Conservation (phyloP, 2,113 vertebrate genomes). For the Ochotona princeps region DNA sequence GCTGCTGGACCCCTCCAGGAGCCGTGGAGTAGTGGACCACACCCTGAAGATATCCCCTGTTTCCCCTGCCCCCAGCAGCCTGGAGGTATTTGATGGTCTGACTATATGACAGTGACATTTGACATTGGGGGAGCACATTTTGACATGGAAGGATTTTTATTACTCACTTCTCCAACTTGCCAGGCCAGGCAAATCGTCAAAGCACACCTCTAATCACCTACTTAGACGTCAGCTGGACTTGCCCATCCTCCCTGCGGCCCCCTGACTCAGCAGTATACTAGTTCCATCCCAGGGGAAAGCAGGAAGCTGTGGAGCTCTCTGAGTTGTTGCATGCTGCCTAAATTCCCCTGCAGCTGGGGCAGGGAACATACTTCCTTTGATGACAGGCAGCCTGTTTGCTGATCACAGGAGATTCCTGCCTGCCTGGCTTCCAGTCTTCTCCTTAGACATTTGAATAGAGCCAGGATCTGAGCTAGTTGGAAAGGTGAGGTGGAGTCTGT, state of each 20-base stretch:
- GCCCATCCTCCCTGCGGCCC: not conserved
- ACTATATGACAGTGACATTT: constrained; percentile 74
- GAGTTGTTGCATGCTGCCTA: not conserved
- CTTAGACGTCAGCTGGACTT: constrained; percentile 2
- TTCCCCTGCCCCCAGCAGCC: constrained; percentile 74
- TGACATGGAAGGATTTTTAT: constrained; percentile 61
- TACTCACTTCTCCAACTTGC: constrained; percentile 68
- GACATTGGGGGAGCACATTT: constrained; percentile 69
- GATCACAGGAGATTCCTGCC: not conserved
- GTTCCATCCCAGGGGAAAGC: not conserved
- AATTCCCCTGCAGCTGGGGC: constrained; percentile 8
- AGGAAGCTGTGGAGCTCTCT: not conserved
- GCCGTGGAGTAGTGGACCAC: constrained; percentile 52
- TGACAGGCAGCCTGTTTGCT: not conserved
- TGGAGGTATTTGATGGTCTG: constrained; percentile 79
- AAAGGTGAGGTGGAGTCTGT: not conserved
- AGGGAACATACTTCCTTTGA: constrained; percentile 41
- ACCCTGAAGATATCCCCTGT: not conserved
- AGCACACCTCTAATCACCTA: constrained; percentile 33
- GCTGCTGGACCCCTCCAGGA: constrained; percentile 32
- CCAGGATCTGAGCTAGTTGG: not conserved
- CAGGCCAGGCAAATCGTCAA: constrained; percentile 62
- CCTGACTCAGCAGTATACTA: not conserved
- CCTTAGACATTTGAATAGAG: not conserved
- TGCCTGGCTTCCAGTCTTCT: not conserved